phyloP scores from a whole-genome alignment of 2,113 vertebrate species.

The Pampusana beccarii region DNA sequence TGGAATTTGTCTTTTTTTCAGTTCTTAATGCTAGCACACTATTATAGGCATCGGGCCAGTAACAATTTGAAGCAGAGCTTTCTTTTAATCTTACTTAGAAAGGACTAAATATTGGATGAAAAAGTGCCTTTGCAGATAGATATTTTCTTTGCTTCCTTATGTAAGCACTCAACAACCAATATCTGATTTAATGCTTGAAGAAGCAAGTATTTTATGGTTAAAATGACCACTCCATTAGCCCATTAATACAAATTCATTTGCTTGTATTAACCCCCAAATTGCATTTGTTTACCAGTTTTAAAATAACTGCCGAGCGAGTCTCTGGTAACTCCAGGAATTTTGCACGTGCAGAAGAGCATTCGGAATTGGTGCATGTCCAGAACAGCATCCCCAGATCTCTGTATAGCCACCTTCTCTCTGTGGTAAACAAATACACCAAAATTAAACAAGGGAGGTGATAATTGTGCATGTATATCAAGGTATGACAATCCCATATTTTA shows the following conservation, averaged over 20 bases:
- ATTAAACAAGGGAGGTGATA: not conserved
- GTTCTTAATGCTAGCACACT: not conserved
- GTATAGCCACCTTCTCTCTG: conserved; percentile 86
- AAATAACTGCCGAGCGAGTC: conserved; percentile 87
- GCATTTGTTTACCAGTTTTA: conserved; percentile 83
- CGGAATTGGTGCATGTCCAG: conserved; percentile 95
- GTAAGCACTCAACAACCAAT: not conserved
- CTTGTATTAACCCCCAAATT: not conserved
- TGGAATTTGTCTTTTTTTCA: not conserved
- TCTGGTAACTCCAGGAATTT: conserved; percentile 87
- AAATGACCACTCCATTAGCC: not conserved
- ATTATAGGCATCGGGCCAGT: not conserved
- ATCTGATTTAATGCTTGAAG: not conserved
- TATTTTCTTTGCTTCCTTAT: not conserved
- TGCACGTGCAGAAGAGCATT: conserved; percentile 93
- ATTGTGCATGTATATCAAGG: not conserved
- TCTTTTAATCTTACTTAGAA: not conserved
- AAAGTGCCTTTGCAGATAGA: not conserved
- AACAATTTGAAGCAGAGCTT: not conserved
- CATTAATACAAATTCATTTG: not conserved
- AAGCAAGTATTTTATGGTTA: not conserved
- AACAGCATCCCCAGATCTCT: conserved; percentile 78
- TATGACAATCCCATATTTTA: not conserved
- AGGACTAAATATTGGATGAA: not conserved
- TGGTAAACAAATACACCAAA: not conserved